These are phyloP conservation scores for Carassius carassius DNA, from an alignment of 2,113 vertebrate species.

Conservation along the genomic window DNA sequence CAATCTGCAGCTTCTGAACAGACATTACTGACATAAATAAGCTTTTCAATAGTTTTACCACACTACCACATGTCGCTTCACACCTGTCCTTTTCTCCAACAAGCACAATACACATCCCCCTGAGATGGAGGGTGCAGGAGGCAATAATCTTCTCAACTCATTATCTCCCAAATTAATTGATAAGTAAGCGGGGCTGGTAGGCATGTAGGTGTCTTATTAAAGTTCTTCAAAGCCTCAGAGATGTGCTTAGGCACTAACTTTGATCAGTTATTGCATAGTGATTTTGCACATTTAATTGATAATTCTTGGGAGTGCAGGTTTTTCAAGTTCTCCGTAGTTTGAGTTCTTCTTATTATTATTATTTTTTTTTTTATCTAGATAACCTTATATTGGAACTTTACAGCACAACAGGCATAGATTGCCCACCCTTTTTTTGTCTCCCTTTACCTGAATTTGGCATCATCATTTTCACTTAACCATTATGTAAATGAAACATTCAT, in stretches of 20 bases:
- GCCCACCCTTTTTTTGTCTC: not conserved
- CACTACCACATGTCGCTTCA: not conserved
- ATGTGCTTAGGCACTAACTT: constrained; percentile 66
- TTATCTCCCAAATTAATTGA: constrained; percentile 72
- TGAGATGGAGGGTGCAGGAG: constrained; percentile 44
- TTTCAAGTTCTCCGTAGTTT: constrained; percentile 42
- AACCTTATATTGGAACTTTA: not conserved
- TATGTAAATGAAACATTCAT: constrained; percentile 9
- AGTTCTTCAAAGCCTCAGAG: constrained; percentile 70
- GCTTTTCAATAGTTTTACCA: not conserved
- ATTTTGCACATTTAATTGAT: constrained; percentile 74
- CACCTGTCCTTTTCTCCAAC: constrained; percentile 47
- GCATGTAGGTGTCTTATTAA: constrained; percentile 73
- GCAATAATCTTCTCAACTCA: constrained; percentile 69
- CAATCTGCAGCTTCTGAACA: not conserved
- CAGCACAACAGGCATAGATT: not conserved
- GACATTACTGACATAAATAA: not conserved
- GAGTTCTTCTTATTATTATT: too few species aligned
- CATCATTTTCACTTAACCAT: not conserved
- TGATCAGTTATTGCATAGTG: constrained; percentile 73
- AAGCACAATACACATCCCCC: constrained; percentile 36
- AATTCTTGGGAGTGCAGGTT: constrained; percentile 64
- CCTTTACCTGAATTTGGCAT: not conserved
- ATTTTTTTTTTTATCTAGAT: too few species aligned
- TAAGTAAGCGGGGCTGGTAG: constrained; percentile 57